These are phyloP conservation scores for Dolomedes plantarius DNA, from an alignment of 2,888 invertebrate genomes.

Conservation along the genomic window DNA sequence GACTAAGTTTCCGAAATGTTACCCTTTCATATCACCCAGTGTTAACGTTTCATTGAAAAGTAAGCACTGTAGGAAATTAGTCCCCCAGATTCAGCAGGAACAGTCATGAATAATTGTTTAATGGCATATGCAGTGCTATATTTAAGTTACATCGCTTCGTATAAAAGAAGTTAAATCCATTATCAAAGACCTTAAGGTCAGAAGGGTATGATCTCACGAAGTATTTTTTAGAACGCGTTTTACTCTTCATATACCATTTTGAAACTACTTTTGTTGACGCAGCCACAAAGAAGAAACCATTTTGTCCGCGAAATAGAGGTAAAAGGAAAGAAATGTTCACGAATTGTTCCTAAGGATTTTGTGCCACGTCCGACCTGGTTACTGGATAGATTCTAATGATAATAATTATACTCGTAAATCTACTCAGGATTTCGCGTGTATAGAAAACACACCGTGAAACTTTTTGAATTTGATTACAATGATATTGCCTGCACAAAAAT, in stretches of 20 bases:
- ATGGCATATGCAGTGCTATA: conserved; percentile 58
- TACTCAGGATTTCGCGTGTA: background rate
- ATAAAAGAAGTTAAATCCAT: conserved; percentile 66
- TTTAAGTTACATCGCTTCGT: conserved; percentile 52
- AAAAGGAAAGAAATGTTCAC: conserved; percentile 46
- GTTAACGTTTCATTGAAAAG: conserved; percentile 35
- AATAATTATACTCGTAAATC: background rate
- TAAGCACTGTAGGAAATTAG: conserved; percentile 47
- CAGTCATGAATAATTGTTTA: conserved; percentile 66
- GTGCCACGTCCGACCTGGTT: conserved; percentile 48
- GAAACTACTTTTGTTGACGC: conserved; percentile 43
- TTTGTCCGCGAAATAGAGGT: conserved; percentile 35
- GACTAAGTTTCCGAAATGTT: conserved; percentile 39
- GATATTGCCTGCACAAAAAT: too few species aligned
- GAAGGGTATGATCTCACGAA: conserved; percentile 33
- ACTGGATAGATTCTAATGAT: background rate
- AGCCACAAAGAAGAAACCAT: conserved; percentile 32
- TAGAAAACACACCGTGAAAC: too few species aligned
- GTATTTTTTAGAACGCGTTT: conserved; percentile 40
- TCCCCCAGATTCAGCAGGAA: conserved; percentile 41
- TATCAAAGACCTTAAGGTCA: conserved; percentile 47
- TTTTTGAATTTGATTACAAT: too few species aligned
- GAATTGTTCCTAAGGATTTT: conserved; percentile 29
- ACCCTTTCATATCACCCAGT: conserved; percentile 32
- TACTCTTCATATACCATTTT: conserved; percentile 31